Evolutionary conservation across 2,888 invertebrate genomes (phyloP), one percentile per base, ranked within the genome.

Genomic region (Agonum fuliginosum): DNA sequence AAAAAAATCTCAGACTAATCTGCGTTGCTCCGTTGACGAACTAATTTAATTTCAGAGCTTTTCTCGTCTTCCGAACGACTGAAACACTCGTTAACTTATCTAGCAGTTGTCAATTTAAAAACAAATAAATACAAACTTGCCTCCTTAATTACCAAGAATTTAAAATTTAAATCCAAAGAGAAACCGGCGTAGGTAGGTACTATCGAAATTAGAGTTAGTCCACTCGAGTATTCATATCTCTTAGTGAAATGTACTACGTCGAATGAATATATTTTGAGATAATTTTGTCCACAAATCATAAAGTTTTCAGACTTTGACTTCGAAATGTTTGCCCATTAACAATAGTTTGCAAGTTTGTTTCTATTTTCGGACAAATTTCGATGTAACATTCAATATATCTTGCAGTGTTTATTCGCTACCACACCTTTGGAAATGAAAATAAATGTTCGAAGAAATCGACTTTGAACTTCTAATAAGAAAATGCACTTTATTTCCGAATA

Each of bases 41-140:
- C 46, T 46, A 14, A 46, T 46, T 43, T 46, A 46, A 46, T 46
- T 46, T 46, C 17, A 46, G 46, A 5, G 46, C 17, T 46, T 46
- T 46, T 46, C 17, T 46, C 12, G 37, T 37, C 37, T 0, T 8
- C 0, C 8, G 8, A 46, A 17, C 17, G 22, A 54, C 22, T 22
- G n/a, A 22, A 24, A 54, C 48, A 48, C 12, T 54, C 19, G 10
- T 54, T 3, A 54, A 54, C 22, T 54, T 48, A 48, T 22, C 54
- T 54, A n/a, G n/a, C 54, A 24, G 24, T 19, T 30, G 19, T 17
- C 62, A 62, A 62, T 34, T 5, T 2, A 62, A 12, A 58, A 37
- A 67, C 41, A 67, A 67, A 37, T 67, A 37, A 67, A 37, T 67
- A 12, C 54, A 70, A 70, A 70, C 46, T 46, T 70, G 24, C 14